phyloP scores from a whole-genome alignment of 2,888 invertebrate genomes.

The Tetragnatha montana region DNA sequence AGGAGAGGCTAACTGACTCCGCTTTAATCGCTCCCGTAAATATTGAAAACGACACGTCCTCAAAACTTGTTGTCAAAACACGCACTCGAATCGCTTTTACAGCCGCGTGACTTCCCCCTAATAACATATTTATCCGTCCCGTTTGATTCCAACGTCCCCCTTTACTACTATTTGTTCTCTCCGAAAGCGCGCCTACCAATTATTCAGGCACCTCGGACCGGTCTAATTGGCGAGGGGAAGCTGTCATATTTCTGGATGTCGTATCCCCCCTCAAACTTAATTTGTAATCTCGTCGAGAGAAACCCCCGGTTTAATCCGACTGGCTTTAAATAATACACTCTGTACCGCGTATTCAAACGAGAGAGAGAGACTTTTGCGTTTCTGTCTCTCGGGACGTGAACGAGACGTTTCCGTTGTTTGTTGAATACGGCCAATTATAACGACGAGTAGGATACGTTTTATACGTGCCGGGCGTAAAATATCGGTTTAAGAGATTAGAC shows the following conservation, averaged over 20 bases:
- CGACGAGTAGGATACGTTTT: slow-evolving; percentile 2
- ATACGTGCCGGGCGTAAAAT: slow-evolving; percentile 41
- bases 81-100: background rate
- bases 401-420: background rate
- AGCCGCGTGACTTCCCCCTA: slow-evolving; percentile 7
- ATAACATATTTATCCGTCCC: slow-evolving; percentile 35
- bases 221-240: slow-evolving; percentile 24
- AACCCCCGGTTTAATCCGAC: slow-evolving; percentile 38
- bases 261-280: slow-evolving; percentile 29
- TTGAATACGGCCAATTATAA: slow-evolving; percentile 38
- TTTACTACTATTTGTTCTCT: slow-evolving; percentile 20
- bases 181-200: slow-evolving; percentile 45
- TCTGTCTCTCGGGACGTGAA: background rate
- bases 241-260: slow-evolving; percentile 37
- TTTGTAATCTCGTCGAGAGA: slow-evolving; percentile 36
- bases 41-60: background rate
- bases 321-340: slow-evolving; percentile 24
- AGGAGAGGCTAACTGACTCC: background rate
- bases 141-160: slow-evolving; percentile 29
- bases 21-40: background rate
- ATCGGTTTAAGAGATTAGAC: slow-evolving; percentile 53
- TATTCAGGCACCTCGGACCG: slow-evolving; percentile 27
- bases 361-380: slow-evolving; percentile 30
- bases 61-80: background rate
- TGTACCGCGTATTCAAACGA: slow-evolving; percentile 26